Evolutionary conservation across 2,113 vertebrate species (phyloP).

Genomic region (Cricetomys ansorgei): DNA sequence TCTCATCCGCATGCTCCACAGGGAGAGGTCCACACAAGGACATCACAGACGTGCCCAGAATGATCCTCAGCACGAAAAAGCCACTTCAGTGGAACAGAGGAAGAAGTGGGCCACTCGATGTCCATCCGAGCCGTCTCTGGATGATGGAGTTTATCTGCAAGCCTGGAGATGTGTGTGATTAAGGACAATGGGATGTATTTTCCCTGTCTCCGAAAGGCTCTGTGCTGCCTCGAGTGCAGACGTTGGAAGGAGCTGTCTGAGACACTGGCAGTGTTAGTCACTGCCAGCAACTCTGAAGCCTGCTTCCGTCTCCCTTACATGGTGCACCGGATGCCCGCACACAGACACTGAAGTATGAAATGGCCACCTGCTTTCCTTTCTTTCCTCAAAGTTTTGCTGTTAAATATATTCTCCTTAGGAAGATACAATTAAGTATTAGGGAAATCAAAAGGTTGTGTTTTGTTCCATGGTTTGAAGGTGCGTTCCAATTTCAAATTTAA

Average conservation of each 20-base stretch:
- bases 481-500: constrained; percentile 38
- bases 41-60: background rate
- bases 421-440: background rate
- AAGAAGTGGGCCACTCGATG: constrained; percentile 11
- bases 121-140: constrained; percentile 17
- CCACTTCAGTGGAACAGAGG: constrained; percentile 36
- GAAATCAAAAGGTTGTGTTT: constrained; percentile 31
- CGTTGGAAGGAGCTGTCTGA: constrained; percentile 6
- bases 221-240: background rate
- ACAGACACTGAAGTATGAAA: background rate
- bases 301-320: constrained; percentile 15
- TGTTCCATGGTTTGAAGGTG: constrained; percentile 18
- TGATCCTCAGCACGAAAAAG: constrained; percentile 38
- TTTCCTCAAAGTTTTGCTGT: constrained; percentile 28
- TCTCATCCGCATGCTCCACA: background rate
- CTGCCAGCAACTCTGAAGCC: constrained; percentile 5
- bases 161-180: constrained; percentile 20
- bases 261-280: constrained; percentile 29
- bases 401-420: constrained; percentile 26
- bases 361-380: background rate
- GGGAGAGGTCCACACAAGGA: background rate
- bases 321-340: background rate
- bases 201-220: background rate
- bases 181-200: constrained; percentile 7
- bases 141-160: constrained; percentile 27